Conservation (phyloP, 2,888 invertebrate genomes). For the Thelaira solivaga region DNA sequence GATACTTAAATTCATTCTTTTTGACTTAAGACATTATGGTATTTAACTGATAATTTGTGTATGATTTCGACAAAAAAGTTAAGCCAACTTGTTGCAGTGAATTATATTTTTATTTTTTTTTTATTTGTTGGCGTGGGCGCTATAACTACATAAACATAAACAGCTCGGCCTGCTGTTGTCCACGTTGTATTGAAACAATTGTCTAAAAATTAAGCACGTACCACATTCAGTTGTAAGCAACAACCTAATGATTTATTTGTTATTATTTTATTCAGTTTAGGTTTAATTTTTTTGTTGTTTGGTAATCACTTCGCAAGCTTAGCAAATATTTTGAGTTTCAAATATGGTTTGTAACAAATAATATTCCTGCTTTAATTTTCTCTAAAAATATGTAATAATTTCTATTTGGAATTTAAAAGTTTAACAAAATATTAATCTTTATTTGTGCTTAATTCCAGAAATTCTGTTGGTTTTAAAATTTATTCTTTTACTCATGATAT, state of each 20-base stretch:
- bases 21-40: too few species aligned
- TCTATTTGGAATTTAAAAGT: too few species aligned
- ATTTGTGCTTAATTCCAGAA: too few species aligned
- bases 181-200: slow-evolving; percentile 29
- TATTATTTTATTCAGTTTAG: slow-evolving; percentile 19
- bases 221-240: slow-evolving; percentile 33
- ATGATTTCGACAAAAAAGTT: neutral
- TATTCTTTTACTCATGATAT: too few species aligned
- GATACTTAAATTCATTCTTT: too few species aligned
- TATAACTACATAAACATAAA: slow-evolving; percentile 7
- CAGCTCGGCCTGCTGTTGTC: slow-evolving; percentile 1
- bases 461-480: too few species aligned
- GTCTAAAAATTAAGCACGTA: slow-evolving; percentile 55
- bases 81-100: slow-evolving; percentile 16
- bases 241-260: slow-evolving; percentile 50
- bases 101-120: too few species aligned
- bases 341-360: neutral
- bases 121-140: neutral
- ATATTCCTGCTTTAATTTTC: neutral
- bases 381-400: neutral
- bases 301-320: neutral
- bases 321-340: neutral
- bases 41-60: too few species aligned
- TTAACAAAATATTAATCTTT: too few species aligned
- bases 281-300: neutral